Base-by-base conservation (phyloP, 2,888 invertebrate genomes). In the Dioctria linearis region DNA sequence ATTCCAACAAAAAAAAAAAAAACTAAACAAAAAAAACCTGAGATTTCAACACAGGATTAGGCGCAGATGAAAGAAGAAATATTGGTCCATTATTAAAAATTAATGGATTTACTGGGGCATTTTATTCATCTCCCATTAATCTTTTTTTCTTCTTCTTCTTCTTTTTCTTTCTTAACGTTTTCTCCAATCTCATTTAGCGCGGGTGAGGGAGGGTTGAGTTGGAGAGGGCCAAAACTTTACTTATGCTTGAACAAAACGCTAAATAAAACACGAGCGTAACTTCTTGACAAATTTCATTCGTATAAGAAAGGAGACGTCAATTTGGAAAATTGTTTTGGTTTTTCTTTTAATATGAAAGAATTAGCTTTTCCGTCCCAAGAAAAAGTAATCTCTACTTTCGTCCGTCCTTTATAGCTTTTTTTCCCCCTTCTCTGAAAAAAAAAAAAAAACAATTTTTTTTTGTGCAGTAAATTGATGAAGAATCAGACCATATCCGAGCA, bases 31-130 rank as follows among this genome's bases (percentile, higher is more conserved):
- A 6, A 46, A 6, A 8, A 46, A 46, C 8, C 46, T 46, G 46
- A 8, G 46, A 25, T 69, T 37, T 49, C 4, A 11, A 6, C 42
- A 37, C 13, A 40, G 37, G 13, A 43, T 69, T 42, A 49, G 46
- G 69, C 43, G 46, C 13, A 46, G 49, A 69, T 69, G 46, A 69
- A 43, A 13, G 43, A 69, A 69, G 69, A 69, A 46, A 49, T 69
- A 69, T 69, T 40, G 69, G 69, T 40, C 69, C 69, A 69, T 69
- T 69, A 69, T 69, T 69, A 69, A 69, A 69, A 69, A 69, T 69
- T 69, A 69, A 69, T 69, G 69, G 69, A 69, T 69, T 69, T 42
- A 49, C 49, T 69, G 69, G 69, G 49, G 69, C 69, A 43, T 69
- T 69, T 49, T 43, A 69, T 69, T 69, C 69, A 13, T 46, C 49